Evolutionary conservation across 2,113 vertebrate species (phyloP), one percentile per base, ranked within the genome.

Genomic region (Psilopsiagon aurifrons): DNA sequence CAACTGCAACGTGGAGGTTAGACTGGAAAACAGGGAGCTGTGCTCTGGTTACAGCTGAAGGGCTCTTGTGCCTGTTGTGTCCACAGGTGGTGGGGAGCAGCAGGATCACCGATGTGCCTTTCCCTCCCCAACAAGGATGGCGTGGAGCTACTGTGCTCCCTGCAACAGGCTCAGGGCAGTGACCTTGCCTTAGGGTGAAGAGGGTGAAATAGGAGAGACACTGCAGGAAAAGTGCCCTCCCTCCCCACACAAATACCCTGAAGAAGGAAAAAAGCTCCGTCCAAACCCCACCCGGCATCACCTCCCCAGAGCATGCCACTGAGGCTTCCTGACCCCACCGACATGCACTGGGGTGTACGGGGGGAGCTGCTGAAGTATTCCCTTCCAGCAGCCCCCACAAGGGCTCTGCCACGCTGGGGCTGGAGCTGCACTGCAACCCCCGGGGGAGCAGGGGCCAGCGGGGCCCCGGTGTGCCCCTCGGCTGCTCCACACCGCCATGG

Each of bases 141-240:
- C 0, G 0, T 8, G 85, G 43, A 84, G 47, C 62, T 46, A 23
- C 54, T 35, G 6, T 0, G 1, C 35, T 37, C 27, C 62, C 54
- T 3, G 8, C 20, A 15, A 25, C 33, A 24, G 51, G 28, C 46
- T 17, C 0, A 4, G 51, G 25, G 37, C 33, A 17, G n/a, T 37
- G 86, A 86, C 83, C 76, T 74, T 62, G 92, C 59, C 37, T 51
- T 51, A 10, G 22, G 25, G 12, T 12, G 18, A 13, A 6, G n/a
- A 4, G 33, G 47, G 51, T 25, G 64, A 44, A 44, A 18, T 0
- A 39, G 18, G 17, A 6, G 22, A 17, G 41, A 28, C 16, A 4
- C 24, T 20, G 49, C 0, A 0, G 39, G 43, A 15, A 24, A 35
- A 66, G 24, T 2, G 7, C 75, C 22, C 39, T n/a, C 64, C 52